A percentile compares a stretch with the other conserved stretches of the same genome.
phyloP scores from a whole-genome alignment of 2,888 invertebrate species.

The Tanytarsus gracilentus region DNA sequence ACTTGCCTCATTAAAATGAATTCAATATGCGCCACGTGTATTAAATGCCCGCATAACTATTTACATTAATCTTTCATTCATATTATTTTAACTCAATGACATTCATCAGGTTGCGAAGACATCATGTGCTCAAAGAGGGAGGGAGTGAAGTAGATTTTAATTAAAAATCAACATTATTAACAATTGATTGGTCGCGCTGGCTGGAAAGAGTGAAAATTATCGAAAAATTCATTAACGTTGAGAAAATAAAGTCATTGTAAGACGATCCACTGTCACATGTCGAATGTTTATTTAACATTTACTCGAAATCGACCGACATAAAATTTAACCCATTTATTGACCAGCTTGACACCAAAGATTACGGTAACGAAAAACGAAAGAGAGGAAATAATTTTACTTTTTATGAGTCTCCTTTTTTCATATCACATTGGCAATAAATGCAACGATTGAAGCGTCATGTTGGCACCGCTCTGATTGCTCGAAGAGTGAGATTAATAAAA shows the following conservation, averaged over 20 bases:
- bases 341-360: neutral
- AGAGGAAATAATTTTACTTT: neutral
- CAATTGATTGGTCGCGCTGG: no score
- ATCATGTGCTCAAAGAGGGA: no score
- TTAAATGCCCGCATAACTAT: no score
- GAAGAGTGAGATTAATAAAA: no score
- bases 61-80: no score
- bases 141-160: neutral
- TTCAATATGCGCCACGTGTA: no score
- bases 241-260: neutral
- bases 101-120: slow-evolving; percentile 13
- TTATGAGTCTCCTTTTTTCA: neutral
- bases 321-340: slow-evolving; percentile 10
- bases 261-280: neutral
- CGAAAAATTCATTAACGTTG: slow-evolving; percentile 6
- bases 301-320: slow-evolving; percentile 5
- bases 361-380: no score
- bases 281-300: slow-evolving; percentile 16
- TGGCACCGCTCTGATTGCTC: no score
- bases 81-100: no score
- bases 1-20: no score
- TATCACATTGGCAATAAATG: neutral
- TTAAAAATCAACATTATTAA: slow-evolving; percentile 3
- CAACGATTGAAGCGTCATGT: neutral
- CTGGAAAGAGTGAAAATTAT: neutral